Percentiles rank a stretch among this genome's conserved stretches.
phyloP scores from a whole-genome alignment of 2,888 invertebrate genomes.

The Dioctria rufipes region DNA sequence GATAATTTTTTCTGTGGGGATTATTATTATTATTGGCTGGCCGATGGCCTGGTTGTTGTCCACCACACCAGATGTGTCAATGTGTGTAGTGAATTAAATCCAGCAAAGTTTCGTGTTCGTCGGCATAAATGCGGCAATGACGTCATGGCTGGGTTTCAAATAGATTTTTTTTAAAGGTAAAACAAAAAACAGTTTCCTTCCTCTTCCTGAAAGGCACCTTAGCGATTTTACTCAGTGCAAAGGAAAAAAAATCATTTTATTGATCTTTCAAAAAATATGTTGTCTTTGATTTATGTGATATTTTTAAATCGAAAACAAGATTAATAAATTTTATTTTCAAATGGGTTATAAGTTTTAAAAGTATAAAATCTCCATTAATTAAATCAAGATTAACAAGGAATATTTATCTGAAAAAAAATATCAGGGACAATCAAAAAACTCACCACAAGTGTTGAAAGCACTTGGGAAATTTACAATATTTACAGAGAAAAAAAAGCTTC shows the following conservation, averaged over 20 bases:
- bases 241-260: conserved; percentile 32
- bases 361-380: no score
- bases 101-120: neutral
- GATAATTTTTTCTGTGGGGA: no score
- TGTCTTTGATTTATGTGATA: no score
- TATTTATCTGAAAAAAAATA: neutral
- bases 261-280: conserved; percentile 11
- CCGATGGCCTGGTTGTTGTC: neutral
- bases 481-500: neutral
- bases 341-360: no score
- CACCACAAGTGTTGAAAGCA: conserved; percentile 42
- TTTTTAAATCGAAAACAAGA: no score
- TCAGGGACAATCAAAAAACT: conserved; percentile 6
- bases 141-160: conserved; percentile 26
- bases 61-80: neutral
- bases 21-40: no score
- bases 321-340: no score
- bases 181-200: conserved; percentile 28
- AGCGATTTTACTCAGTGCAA: neutral
- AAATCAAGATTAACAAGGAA: neutral
- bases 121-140: conserved; percentile 25
- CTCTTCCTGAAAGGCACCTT: neutral
- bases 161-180: neutral
- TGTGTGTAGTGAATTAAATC: neutral
- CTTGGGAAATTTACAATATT: neutral